Evolutionary conservation across 2,888 invertebrate genomes (phyloP), one percentile per base, ranked within the genome.

Genomic region (Lasiommata megera): DNA sequence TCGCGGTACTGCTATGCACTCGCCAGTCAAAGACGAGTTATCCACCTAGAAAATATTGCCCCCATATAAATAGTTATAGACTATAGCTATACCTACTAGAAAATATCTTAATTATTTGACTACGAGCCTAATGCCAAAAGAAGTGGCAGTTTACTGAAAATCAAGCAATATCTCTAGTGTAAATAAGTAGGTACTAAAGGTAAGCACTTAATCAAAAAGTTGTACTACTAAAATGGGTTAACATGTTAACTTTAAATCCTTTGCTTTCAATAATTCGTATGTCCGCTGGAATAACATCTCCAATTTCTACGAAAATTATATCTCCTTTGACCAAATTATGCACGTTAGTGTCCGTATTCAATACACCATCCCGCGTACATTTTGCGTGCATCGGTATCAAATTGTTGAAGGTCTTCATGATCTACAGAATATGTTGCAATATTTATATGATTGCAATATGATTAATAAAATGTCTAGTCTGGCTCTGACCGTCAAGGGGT

Each of bases 381-480:
- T 94, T 95, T 51, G 98, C 95, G 80, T 95, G 96, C 87, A 96
- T 93, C 40, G 98, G 98, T 80, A 98, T 97, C 96, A 99, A 96
- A 88, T 95, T 97, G 86, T 98, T 98, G 92, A 99, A 99, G 46
- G 97, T 97, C 86, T 98, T 98, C 98, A 99, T 98, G 88, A 99
- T 98, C 92, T 96, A 68, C n/a, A 76, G 76, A 54, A 43, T 16
- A 14, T 37, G 6, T 31, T 17, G 8, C 12, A 16, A 17, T 47
- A n/a, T n/a, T n/a, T n/a, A n/a, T n/a, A n/a, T n/a, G n/a, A n/a
- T n/a, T n/a, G n/a, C n/a, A n/a, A n/a, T n/a, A n/a, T n/a, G n/a
- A n/a, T n/a, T n/a, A n/a, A n/a, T n/a, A n/a, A n/a, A n/a, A n/a
- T n/a, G n/a, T n/a, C n/a, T n/a, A n/a, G n/a, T n/a, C n/a, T n/a